Evolutionary conservation across 2,797 vertebrate genomes (phyloP).

Genomic region (Karalla daura): DNA sequence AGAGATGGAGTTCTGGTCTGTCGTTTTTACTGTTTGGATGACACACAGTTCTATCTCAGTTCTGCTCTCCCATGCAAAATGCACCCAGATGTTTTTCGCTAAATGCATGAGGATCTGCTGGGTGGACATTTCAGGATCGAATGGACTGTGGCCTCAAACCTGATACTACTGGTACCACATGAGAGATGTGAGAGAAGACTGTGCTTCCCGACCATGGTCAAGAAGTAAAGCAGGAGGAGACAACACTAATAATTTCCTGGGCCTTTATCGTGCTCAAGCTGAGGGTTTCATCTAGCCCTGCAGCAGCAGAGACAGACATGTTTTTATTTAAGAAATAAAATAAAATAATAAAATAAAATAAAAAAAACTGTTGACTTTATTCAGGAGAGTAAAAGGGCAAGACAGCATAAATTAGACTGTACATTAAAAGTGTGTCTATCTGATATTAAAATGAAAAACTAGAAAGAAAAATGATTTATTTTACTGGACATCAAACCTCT

Average conservation of each 20-base stretch:
- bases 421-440: constrained; percentile 58
- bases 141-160: constrained; percentile 16
- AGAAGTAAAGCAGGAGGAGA: no score
- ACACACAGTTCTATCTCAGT: constrained; percentile 30
- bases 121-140: constrained; percentile 49
- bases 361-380: constrained; percentile 75
- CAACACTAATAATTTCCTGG: no score
- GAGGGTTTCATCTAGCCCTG: no score
- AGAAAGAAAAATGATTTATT: constrained; percentile 11
- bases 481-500: constrained; percentile 27
- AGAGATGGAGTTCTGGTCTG: constrained; percentile 5
- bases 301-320: no score
- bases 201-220: no score
- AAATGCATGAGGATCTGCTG: constrained; percentile 41
- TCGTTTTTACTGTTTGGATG: constrained; percentile 2
- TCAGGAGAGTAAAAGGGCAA: constrained; percentile 68
- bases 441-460: constrained; percentile 12
- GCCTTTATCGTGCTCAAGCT: no score
- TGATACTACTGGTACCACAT: constrained; percentile 47
- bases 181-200: no score
- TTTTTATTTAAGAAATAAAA: no score
- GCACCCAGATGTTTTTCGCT: constrained; percentile 18
- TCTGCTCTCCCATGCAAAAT: constrained; percentile 13
- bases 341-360: no score
- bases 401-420: constrained; percentile 78